Percentiles rank a stretch among this genome's conserved stretches.
These are phyloP conservation scores for Sitophilus oryzae DNA, from an alignment of 1,140 invertebrate species.

Conservation along the genomic window DNA sequence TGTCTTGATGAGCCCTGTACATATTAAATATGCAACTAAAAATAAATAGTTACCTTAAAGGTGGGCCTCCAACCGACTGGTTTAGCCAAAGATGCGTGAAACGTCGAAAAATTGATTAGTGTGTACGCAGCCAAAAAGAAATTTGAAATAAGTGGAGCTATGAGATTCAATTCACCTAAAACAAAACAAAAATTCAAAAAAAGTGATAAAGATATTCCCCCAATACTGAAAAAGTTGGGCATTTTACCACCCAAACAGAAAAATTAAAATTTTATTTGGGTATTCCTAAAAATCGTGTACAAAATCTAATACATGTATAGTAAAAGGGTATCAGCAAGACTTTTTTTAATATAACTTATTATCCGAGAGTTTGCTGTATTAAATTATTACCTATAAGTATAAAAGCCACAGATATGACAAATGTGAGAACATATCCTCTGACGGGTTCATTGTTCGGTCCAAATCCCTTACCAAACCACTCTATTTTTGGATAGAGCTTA, in stretches of 20 bases:
- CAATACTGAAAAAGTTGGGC: too few relatives aligned
- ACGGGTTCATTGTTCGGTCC: slow-evolving; percentile 88
- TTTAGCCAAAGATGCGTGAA: slow-evolving; percentile 85
- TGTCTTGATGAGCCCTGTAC: too few relatives aligned
- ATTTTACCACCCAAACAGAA: too few relatives aligned
- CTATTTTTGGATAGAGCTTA: slow-evolving; percentile 87
- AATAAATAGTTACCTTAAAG: too few relatives aligned
- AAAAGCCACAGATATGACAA: slow-evolving; percentile 81
- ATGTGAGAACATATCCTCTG: slow-evolving; percentile 85
- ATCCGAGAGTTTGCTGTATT: neutral
- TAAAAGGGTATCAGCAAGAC: neutral
- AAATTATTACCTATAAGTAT: slow-evolving; percentile 73
- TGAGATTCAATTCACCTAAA: slow-evolving; percentile 79
- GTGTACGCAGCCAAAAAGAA: slow-evolving; percentile 97
- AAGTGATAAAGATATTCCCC: slow-evolving; percentile 7
- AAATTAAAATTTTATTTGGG: too few relatives aligned
- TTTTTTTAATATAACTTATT: neutral
- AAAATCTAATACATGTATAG: too few relatives aligned
- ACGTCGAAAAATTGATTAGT: slow-evolving; percentile 95
- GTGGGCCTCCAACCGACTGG: slow-evolving; percentile 84
- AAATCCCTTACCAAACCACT: slow-evolving; percentile 88
- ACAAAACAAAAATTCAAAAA: slow-evolving; percentile 42
- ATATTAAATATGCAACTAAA: too few relatives aligned
- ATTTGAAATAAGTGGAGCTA: slow-evolving; percentile 95
- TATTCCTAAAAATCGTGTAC: too few relatives aligned